Evolutionary conservation across 2,888 invertebrate species (phyloP), one percentile per base, ranked within the genome.

Genomic region (Dasysyrphus tricinctus): DNA sequence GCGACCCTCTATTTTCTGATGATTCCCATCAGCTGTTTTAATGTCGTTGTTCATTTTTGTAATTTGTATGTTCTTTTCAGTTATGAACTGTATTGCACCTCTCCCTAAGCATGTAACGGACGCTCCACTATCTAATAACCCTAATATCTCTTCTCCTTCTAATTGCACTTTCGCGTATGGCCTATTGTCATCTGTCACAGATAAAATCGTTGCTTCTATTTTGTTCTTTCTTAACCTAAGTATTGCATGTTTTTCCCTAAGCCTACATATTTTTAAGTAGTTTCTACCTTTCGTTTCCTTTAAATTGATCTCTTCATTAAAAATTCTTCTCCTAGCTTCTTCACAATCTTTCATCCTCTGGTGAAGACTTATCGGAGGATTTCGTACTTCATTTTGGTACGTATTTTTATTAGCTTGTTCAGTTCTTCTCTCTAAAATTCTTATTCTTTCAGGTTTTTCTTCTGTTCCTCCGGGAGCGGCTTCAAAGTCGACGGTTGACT

Each of bases 101-200:
- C 61, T 73, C 9, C 73, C 73, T 6, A 73, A 14, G 14, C 47
- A 57, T 3, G 32, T 59, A 12, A 49, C 39, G 8, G 57, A 49
- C 5, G 57, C 61, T 24, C 59, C 49, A 42, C 73, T 61, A 59
- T 73, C 51, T 14, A 74, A 51, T 1, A 74, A 47, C 1, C 61
- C 73, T 14, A n/a, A 1, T 1, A 74, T 3, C 3, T 73, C 73
- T 3, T 51, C 37, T 4, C 49, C 61, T 49, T 0, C 44, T 12
- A 47, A 44, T 19, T 14, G 14, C 5, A 72, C 19, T 57, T 72
- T 72, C n/a, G n/a, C n/a, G n/a, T n/a, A n/a, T n/a, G n/a, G n/a
- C n/a, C n/a, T n/a, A n/a, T n/a, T n/a, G n/a, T n/a, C 73, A 14
- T 74, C n/a, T 11, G 16, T 5, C 14, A 49, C 1, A 16, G 44